A percentile compares a stretch with the other conserved stretches of the same genome.
phyloP scores from a whole-genome alignment of 2,888 invertebrate species.

The Microctonus aethiopoides region DNA sequence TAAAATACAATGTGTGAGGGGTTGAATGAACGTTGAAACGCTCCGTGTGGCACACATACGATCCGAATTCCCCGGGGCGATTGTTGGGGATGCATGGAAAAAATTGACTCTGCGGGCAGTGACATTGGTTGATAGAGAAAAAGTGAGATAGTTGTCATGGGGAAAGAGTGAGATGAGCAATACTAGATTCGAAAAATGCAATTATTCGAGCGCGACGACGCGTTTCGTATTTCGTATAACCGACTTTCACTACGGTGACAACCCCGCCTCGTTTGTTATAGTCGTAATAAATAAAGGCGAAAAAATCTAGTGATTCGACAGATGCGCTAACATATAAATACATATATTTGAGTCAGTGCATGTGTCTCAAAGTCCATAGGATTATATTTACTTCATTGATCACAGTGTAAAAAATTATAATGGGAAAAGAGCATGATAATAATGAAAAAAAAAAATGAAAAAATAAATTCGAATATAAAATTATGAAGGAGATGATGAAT shows the following conservation, averaged over 20 bases:
- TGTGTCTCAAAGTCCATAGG: constrained; percentile 27
- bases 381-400: constrained; percentile 33
- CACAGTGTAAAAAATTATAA: neutral
- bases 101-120: constrained; percentile 36
- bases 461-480: no score
- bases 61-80: constrained; percentile 43
- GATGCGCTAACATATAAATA: constrained; percentile 37
- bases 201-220: constrained; percentile 52
- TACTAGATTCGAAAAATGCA: constrained; percentile 51
- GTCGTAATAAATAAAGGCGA: neutral
- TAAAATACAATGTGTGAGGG: neutral
- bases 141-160: constrained; percentile 8
- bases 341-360: neutral
- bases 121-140: neutral
- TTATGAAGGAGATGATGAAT: neutral
- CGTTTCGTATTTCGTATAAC: constrained; percentile 38
- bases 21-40: constrained; percentile 38
- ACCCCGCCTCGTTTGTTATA: constrained; percentile 11
- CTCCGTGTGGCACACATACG: constrained; percentile 44
- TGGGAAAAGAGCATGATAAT: neutral
- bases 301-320: constrained; percentile 33
- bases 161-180: constrained; percentile 8
- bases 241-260: constrained; percentile 16
- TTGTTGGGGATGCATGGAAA: constrained; percentile 33
- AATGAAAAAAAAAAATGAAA: neutral